These are phyloP conservation scores for Chanos chanos DNA, from an alignment of 2,797 vertebrate species.

Conservation along the genomic window DNA sequence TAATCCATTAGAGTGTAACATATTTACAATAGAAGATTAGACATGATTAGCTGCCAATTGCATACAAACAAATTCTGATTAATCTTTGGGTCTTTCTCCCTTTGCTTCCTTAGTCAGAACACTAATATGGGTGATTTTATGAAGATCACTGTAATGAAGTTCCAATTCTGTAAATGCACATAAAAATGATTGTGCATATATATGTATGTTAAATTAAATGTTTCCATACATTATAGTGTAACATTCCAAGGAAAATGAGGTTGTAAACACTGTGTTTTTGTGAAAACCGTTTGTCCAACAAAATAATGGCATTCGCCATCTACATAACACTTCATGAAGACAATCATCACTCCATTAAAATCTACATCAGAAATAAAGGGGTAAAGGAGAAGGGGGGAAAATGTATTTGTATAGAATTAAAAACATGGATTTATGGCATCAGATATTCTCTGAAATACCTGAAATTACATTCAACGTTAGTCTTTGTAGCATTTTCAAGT, in stretches of 20 bases:
- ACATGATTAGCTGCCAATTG: constrained; percentile 56
- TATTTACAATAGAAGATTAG: constrained; percentile 30
- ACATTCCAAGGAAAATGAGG: constrained; percentile 34
- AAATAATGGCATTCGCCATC: constrained; percentile 66
- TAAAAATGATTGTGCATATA: background rate
- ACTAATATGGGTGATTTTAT: background rate
- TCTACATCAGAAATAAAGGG: constrained; percentile 74
- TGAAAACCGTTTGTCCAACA: constrained; percentile 77
- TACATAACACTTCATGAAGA: constrained; percentile 72
- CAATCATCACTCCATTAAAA: constrained; percentile 76
- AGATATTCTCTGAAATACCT: constrained; percentile 86
- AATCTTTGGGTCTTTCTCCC: constrained; percentile 35
- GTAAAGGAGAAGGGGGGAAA: constrained; percentile 63
- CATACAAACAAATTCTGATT: constrained; percentile 29
- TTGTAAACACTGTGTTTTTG: constrained; percentile 29
- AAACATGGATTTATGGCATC: constrained; percentile 82
- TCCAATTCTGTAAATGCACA: too few relatives aligned
- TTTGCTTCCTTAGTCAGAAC: background rate
- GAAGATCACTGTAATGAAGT: background rate
- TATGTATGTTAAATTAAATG: background rate
- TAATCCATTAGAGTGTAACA: constrained; percentile 10
- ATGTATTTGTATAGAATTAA: constrained; percentile 78
- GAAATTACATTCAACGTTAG: constrained; percentile 96
- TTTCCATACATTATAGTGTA: constrained; percentile 12
- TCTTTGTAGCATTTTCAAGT: constrained; percentile 91